A percentile compares a stretch with the other conserved stretches of the same genome.
phyloP scores from a whole-genome alignment of 2,113 vertebrate genomes.

The Pardalotus punctatus region DNA sequence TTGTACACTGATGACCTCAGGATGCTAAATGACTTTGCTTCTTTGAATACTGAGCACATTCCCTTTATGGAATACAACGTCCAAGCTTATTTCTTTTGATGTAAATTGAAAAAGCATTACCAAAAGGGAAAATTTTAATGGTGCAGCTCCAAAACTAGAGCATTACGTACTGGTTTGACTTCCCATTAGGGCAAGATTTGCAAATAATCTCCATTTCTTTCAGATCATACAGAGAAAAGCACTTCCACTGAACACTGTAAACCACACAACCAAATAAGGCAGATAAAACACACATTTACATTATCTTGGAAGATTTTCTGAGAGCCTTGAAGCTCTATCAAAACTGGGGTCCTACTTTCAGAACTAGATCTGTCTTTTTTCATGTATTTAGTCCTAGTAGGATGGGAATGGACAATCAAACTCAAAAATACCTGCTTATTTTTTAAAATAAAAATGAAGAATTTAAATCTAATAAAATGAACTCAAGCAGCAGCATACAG shows the following conservation, averaged over 20 bases:
- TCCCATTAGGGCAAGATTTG: background rate
- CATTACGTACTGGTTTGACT: background rate
- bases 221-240: background rate
- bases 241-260: background rate
- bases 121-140: background rate
- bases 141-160: background rate
- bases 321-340: background rate
- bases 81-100: background rate
- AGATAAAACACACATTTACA: background rate
- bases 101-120: background rate
- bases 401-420: background rate
- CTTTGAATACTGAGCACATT: background rate
- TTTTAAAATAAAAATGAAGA: background rate
- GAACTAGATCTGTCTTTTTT: background rate
- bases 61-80: background rate
- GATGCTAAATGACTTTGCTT: background rate
- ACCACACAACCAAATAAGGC: rapidly evolving
- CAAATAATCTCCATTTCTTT: background rate
- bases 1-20: background rate
- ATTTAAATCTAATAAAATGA: background rate
- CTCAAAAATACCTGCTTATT: background rate
- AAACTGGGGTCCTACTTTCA: background rate
- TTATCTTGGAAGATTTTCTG: background rate
- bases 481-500: background rate
- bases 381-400: background rate